A percentile compares a stretch with the other conserved stretches of the same genome.
Evolutionary conservation across 2,888 invertebrate species (phyloP).

Genomic region (Scaptomyza tumidula): DNA sequence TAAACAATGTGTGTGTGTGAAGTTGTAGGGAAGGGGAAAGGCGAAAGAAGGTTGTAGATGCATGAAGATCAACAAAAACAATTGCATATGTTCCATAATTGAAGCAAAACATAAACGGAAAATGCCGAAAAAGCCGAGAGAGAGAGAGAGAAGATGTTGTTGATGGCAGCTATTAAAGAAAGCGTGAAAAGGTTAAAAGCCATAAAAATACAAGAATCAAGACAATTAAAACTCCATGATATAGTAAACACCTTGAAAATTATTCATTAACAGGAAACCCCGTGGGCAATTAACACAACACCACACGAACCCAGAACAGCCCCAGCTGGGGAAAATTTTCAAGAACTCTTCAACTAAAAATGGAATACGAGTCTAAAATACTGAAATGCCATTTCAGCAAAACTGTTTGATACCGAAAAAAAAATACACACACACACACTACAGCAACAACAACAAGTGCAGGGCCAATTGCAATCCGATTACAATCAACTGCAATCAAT

Average conservation of each 20-base stretch:
- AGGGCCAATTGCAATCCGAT: slow-evolving; percentile 76
- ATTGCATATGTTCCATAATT: slow-evolving; percentile 63
- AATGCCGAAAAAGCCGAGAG: slow-evolving; percentile 3
- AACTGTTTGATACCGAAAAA: slow-evolving; percentile 23
- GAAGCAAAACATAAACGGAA: slow-evolving; percentile 64
- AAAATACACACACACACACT: slow-evolving; percentile 37
- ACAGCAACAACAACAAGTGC: slow-evolving; percentile 55
- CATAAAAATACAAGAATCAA: background rate
- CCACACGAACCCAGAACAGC: background rate
- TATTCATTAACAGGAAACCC: slow-evolving; percentile 69
- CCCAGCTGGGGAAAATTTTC: slow-evolving; percentile 6
- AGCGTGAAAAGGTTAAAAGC: background rate
- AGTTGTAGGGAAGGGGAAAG: background rate
- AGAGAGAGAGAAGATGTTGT: slow-evolving; percentile 2
- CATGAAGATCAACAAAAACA: slow-evolving; percentile 54
- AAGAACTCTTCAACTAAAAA: slow-evolving; percentile 15
- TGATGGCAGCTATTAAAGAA: slow-evolving; percentile 3
- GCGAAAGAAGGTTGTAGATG: background rate
- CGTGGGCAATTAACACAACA: slow-evolving; percentile 58
- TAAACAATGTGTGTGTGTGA: slow-evolving; percentile 49
- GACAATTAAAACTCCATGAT: background rate
- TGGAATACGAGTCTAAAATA: slow-evolving; percentile 9
- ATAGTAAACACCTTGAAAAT: slow-evolving; percentile 58
- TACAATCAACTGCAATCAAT: slow-evolving; percentile 76
- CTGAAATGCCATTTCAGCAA: slow-evolving; percentile 26